These are phyloP conservation scores for Calidris pugnax DNA, from an alignment of 2,113 vertebrate species.

Conservation along the genomic window DNA sequence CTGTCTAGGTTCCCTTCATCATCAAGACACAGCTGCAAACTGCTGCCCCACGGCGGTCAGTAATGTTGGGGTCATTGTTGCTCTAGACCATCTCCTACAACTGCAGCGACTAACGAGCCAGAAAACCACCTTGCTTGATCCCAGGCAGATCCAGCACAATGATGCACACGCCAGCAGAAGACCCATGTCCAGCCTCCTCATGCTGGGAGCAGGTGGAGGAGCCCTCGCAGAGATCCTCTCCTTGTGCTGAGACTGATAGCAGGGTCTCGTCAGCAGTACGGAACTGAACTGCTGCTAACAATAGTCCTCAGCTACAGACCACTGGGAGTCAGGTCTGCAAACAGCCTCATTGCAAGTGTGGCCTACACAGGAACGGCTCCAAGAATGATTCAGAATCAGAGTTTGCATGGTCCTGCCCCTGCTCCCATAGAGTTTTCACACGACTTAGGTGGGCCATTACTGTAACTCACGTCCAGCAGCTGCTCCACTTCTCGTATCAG, in stretches of 20 bases:
- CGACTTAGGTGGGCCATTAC: constrained; percentile 47
- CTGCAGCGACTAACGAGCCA: not conserved
- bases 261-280: not conserved
- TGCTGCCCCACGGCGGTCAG: accelerated
- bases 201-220: not conserved
- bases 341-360: not conserved
- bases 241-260: not conserved
- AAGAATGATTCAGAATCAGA: not conserved
- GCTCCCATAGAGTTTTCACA: not conserved
- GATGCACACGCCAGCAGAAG: not conserved
- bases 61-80: not conserved
- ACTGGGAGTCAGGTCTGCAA: not conserved
- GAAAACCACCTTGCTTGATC: not conserved
- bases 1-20: not conserved
- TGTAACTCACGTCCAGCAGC: constrained; percentile 3
- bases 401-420: not conserved
- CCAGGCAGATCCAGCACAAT: accelerated
- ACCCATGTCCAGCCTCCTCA: not conserved
- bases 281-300: not conserved
- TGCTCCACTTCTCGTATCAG: not conserved
- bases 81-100: not conserved
- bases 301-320: not conserved
- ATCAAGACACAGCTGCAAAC: not conserved
- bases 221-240: accelerated
- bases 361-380: constrained; percentile 14